Evolutionary conservation across 2,888 invertebrate genomes (phyloP).

Genomic region (Helicoverpa assulta): DNA sequence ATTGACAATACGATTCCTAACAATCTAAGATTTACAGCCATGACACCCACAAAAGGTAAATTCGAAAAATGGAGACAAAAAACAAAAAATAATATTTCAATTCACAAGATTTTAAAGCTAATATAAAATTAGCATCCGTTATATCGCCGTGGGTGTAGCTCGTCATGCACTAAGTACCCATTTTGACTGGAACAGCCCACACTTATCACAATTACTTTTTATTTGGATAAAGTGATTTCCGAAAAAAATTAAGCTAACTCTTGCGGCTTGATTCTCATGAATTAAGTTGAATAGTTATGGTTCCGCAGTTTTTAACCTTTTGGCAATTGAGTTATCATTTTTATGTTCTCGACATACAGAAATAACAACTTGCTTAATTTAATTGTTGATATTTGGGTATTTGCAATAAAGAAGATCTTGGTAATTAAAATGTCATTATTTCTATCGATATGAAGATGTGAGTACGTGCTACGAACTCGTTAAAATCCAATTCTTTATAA

Average conservation of each 20-base stretch:
- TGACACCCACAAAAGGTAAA: background rate
- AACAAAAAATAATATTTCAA: background rate
- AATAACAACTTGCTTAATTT: background rate
- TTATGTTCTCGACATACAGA: slow-evolving; percentile 3
- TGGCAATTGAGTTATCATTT: background rate
- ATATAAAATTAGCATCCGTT: slow-evolving; percentile 18
- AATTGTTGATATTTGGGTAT: too few relatives aligned
- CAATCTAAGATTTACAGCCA: background rate
- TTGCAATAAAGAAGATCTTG: too few relatives aligned
- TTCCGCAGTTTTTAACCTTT: slow-evolving; percentile 24
- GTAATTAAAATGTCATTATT: too few relatives aligned
- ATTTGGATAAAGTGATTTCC: slow-evolving; percentile 52
- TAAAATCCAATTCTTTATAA: too few relatives aligned
- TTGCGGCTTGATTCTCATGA: background rate
- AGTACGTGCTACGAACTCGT: too few relatives aligned
- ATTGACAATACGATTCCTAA: background rate
- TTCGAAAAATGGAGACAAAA: background rate
- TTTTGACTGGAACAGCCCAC: slow-evolving; percentile 47
- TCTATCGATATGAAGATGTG: too few relatives aligned
- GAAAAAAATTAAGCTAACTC: slow-evolving; percentile 25
- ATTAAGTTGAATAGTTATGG: slow-evolving; percentile 2
- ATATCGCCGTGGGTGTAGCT: slow-evolving; percentile 43
- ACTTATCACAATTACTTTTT: slow-evolving; percentile 42
- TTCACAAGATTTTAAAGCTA: slow-evolving; percentile 4
- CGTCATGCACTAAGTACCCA: slow-evolving; percentile 49